Conservation (phyloP, 1,140 invertebrate species). For the Schlechtendalia chinensis region DNA sequence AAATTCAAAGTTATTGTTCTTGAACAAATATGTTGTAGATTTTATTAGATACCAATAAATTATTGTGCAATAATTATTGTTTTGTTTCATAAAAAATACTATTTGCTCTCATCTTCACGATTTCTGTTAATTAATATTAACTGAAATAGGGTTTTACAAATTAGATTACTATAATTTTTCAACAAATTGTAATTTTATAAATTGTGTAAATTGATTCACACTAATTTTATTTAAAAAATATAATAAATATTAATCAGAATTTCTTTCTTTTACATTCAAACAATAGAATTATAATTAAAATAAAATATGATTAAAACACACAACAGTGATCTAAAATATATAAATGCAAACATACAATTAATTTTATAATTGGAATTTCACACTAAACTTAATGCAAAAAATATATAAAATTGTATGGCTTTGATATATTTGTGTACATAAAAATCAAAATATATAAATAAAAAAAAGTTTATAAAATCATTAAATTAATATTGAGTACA, state of each 20-base stretch:
- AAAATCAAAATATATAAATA: neutral
- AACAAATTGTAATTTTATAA: no score
- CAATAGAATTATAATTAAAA: neutral
- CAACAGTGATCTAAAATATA: neutral
- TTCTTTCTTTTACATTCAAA: neutral
- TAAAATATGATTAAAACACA: conserved; percentile 26
- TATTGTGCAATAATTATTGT: no score
- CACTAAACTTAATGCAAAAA: neutral
- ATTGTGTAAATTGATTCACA: neutral
- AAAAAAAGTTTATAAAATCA: neutral
- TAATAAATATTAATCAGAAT: neutral
- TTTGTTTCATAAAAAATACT: no score
- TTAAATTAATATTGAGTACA: neutral
- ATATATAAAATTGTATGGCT: conserved; percentile 8
- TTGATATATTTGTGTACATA: neutral
- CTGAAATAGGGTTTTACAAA: no score
- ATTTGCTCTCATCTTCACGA: no score
- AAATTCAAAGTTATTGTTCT: neutral
- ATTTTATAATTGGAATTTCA: neutral
- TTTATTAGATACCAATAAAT: no score
- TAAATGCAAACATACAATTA: conserved; percentile 12
- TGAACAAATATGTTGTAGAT: no score
- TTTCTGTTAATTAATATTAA: no score
- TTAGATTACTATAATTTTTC: no score
- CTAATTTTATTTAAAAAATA: neutral